phyloP scores from a whole-genome alignment of 2,888 invertebrate genomes.

The Dryadula phaetusa region DNA sequence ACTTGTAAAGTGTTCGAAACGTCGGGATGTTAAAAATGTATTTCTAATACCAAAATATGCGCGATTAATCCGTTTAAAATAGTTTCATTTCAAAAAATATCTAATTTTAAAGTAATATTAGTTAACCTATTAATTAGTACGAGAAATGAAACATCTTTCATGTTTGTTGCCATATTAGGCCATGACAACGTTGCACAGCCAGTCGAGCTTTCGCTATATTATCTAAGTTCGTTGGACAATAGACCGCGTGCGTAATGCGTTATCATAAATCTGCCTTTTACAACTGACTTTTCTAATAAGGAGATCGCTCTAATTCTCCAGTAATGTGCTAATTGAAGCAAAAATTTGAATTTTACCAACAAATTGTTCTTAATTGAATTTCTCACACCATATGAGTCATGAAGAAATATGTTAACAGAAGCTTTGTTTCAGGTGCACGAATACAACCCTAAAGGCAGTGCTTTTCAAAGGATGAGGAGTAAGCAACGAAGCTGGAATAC shows the following conservation, averaged over 20 bases:
- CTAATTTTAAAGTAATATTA: background rate
- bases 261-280: slow-evolving; percentile 79
- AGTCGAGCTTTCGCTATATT: slow-evolving; percentile 68
- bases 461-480: slow-evolving; percentile 81
- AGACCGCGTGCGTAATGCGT: slow-evolving; percentile 80
- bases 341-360: slow-evolving; percentile 57
- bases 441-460: slow-evolving; percentile 51
- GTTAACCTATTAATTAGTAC: slow-evolving; percentile 1
- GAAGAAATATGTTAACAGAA: slow-evolving; percentile 28
- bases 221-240: slow-evolving; percentile 77
- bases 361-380: slow-evolving; percentile 67
- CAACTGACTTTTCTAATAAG: slow-evolving; percentile 80
- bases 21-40: too few species aligned
- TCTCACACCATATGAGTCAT: slow-evolving; percentile 40
- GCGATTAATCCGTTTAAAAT: too few species aligned
- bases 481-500: slow-evolving; percentile 74
- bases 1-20: too few species aligned
- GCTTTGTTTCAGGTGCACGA: slow-evolving; percentile 31
- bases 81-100: too few species aligned
- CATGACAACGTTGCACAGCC: slow-evolving; percentile 63
- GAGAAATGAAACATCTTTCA: slow-evolving; percentile 1
- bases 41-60: too few species aligned
- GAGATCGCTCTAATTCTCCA: slow-evolving; percentile 70
- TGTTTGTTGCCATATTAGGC: slow-evolving; percentile 49
- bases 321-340: slow-evolving; percentile 70